Evolutionary conservation across 2,888 invertebrate genomes (phyloP), one percentile per base, ranked within the genome.

Genomic region (Erebia epiphron): DNA sequence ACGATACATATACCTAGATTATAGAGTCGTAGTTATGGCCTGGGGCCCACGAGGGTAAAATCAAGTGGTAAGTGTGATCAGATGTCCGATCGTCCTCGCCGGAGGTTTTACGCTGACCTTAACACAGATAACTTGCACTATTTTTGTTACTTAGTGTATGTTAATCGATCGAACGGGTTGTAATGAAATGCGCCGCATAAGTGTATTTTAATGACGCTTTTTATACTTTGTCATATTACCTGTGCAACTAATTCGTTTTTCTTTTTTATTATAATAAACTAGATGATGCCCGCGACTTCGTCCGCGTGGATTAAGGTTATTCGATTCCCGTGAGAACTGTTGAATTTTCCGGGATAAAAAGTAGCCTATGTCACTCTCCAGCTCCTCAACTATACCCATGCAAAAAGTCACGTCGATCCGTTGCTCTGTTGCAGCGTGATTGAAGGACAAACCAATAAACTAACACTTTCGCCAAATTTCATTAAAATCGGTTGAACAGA

Each of bases 41-140:
- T n/a, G 5, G 5, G 18, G 43, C 18, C 46, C 61, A 21, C 21
- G 54, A 11, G 54, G 54, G 18, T 54, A 18, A 54, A 54, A 54
- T 18, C 54, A 18, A 54, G 16, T 54, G 16, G 9, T 54, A 10
- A 54, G 16, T 18, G 10, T 18, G 54, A 54, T 54, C 52, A 16
- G 61, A 43, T 43, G 41, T 43, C 54, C 41, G 18, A 46, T 14
- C 60, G 68, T 43, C 68, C 68, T 71, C 60, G 60, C 52, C 68
- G 60, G 43, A 60, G 63, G 71, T 61, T 68, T 41, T 54, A 16
- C 14, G 35, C 35, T 62, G 70, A 73, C 73, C 73, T 73, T 70
- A 68, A 57, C 65, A 70, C 66, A 72, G 67, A 66, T 70, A 65
- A 56, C 60, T 61, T 58, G 54, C 18, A 57, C 61, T 63, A 57